Evolutionary conservation across 2,113 vertebrate species (phyloP).

Genomic region (Muntiacus reevesi): DNA sequence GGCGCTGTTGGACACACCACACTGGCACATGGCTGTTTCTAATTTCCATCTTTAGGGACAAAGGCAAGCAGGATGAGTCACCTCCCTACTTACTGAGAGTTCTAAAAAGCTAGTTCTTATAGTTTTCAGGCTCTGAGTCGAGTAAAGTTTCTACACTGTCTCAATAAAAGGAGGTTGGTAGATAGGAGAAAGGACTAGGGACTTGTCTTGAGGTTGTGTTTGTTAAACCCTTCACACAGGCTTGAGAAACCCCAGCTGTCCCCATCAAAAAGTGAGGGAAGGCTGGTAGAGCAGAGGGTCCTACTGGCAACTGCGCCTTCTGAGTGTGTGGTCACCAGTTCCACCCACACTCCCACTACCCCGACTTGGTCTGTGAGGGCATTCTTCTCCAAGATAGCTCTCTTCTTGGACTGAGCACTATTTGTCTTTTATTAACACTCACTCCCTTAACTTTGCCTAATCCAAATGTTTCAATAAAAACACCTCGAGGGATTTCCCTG

Average conservation of each 20-base stretch:
- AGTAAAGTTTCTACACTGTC: neutral
- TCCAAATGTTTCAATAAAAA: neutral
- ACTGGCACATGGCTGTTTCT: neutral
- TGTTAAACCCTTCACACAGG: neutral
- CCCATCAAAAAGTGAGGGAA: neutral
- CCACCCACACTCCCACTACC: neutral
- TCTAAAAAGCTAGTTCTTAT: neutral
- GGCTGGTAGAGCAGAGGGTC: neutral
- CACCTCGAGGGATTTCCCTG: neutral
- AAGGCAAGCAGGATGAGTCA: neutral
- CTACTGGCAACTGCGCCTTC: neutral
- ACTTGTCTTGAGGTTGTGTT: neutral
- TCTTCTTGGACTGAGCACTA: neutral
- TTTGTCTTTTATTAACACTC: neutral
- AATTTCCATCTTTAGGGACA: neutral
- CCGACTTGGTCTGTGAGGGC: neutral
- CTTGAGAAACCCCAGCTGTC: neutral
- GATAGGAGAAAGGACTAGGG: neutral
- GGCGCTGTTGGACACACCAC: neutral
- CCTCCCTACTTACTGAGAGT: neutral
- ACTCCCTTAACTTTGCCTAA: neutral
- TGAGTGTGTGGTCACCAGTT: neutral
- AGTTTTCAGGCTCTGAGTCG: neutral
- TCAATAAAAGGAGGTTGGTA: neutral
- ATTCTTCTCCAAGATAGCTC: neutral